Conservation (phyloP, 64 coral and sea anemone species). For the Dendronephthya gigantea region DNA sequence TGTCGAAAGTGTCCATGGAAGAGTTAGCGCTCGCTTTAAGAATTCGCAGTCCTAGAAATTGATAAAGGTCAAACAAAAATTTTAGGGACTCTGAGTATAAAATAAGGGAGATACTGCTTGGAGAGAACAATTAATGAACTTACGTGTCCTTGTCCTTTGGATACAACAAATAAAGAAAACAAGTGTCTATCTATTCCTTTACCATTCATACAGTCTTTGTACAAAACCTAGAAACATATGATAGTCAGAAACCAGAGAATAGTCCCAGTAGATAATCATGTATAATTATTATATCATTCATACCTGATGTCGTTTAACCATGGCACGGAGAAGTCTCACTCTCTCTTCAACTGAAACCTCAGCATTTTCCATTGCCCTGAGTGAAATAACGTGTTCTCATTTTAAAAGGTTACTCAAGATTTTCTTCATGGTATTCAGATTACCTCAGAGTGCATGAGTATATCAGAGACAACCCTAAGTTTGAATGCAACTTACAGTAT, state of each 20-base stretch:
- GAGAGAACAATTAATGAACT: background rate
- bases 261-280: background rate
- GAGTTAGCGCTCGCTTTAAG: constrained; percentile 63
- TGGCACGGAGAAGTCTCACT: background rate
- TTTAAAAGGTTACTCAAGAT: too few relatives aligned
- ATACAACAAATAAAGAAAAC: constrained; percentile 86
- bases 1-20: constrained; percentile 91
- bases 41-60: constrained; percentile 75
- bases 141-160: constrained; percentile 87
- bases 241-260: too few relatives aligned
- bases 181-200: constrained; percentile 78
- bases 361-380: constrained; percentile 5
- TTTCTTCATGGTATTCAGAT: background rate
- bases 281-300: background rate
- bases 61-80: background rate
- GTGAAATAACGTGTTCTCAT: too few relatives aligned
- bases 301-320: constrained; percentile 10
- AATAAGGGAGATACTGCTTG: too few relatives aligned
- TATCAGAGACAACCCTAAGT: too few relatives aligned
- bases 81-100: background rate
- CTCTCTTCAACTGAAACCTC: background rate
- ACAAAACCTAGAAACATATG: constrained; percentile 6
- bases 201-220: constrained; percentile 98
- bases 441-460: background rate
- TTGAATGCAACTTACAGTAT: constrained; percentile 8